phyloP scores from a whole-genome alignment of 2,113 vertebrate species.

The Panthera uncia region DNA sequence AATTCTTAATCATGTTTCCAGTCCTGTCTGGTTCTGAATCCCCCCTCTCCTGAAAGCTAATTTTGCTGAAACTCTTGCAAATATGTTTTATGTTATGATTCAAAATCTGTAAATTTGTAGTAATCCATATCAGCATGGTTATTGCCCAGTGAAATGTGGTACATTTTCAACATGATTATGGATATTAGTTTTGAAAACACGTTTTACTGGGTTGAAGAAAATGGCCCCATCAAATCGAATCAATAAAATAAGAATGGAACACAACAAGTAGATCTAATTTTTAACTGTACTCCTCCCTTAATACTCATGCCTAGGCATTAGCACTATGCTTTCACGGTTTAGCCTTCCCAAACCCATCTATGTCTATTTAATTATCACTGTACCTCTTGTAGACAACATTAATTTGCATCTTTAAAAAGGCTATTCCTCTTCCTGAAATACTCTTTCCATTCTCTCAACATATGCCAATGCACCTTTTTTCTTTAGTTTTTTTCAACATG shows the following conservation, averaged over 20 bases:
- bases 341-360: neutral
- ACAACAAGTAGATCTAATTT: neutral
- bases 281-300: neutral
- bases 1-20: neutral
- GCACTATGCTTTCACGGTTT: neutral
- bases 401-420: neutral
- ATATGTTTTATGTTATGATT: neutral
- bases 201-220: conserved; percentile 1
- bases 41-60: neutral
- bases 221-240: neutral
- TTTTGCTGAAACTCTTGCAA: neutral
- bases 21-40: neutral
- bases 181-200: neutral
- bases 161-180: neutral
- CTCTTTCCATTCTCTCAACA: neutral
- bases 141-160: neutral
- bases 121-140: neutral
- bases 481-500: neutral
- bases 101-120: neutral
- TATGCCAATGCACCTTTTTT: neutral
- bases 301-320: neutral
- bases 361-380: neutral
- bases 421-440: neutral
- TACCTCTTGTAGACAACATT: neutral
- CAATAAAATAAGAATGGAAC: neutral